Conservation (phyloP, 2,797 vertebrate genomes). For the Enteromius radiatus region DNA sequence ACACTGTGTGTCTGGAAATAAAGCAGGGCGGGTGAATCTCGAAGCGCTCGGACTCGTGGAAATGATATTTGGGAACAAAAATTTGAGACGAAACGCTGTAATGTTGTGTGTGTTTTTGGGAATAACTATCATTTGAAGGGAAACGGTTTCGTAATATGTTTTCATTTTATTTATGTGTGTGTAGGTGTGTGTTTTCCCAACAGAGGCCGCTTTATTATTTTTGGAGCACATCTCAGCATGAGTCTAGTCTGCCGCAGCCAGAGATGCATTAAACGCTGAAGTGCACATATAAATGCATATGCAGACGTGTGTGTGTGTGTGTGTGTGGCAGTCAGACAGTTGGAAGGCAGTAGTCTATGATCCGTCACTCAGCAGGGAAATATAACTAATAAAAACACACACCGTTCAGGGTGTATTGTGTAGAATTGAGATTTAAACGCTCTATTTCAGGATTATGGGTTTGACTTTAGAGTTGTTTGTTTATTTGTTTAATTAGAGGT, state of each 20-base stretch:
- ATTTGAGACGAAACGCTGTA: neutral
- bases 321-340: constrained; percentile 44
- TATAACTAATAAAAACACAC: constrained; percentile 30
- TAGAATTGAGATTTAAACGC: neutral
- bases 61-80: constrained; percentile 5
- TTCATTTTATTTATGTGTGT: constrained; percentile 15
- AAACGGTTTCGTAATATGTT: constrained; percentile 10
- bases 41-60: neutral
- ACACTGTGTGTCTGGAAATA: neutral
- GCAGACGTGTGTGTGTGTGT: constrained; percentile 26
- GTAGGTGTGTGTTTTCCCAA: constrained; percentile 20
- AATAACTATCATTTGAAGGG: constrained; percentile 1
- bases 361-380: constrained; percentile 54
- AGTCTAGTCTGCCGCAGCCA: neutral
- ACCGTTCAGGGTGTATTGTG: neutral
- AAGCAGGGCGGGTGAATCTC: neutral
- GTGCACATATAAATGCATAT: constrained; percentile 1
- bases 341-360: constrained; percentile 44
- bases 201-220: constrained; percentile 27
- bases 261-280: constrained; percentile 12
- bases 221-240: constrained; percentile 33
- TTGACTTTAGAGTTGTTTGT: neutral
- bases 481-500: neutral
- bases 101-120: neutral
- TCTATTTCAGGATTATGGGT: neutral